phyloP scores from a whole-genome alignment of 1,140 invertebrate species.

The Portunus trituberculatus region DNA sequence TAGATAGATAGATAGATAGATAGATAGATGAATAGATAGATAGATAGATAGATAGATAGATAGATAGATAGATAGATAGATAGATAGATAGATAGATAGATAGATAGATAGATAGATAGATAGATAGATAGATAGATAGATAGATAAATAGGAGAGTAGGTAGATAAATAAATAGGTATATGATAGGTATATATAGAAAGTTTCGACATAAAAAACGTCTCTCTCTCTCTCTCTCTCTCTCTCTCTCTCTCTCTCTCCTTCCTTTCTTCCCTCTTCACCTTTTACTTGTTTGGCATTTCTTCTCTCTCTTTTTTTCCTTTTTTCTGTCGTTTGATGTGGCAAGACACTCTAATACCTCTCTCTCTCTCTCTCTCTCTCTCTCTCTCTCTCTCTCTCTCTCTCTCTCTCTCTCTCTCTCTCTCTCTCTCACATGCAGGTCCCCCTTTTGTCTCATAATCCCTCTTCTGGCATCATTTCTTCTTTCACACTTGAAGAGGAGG shows the following conservation, averaged over 20 bases:
- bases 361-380: conserved; percentile 1
- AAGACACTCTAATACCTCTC: neutral
- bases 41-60: too few species aligned
- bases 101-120: too few species aligned
- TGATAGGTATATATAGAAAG: too few species aligned
- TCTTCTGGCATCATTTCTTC: neutral
- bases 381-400: neutral
- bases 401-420: conserved; percentile 20
- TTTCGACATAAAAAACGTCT: neutral
- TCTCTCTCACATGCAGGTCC: neutral
- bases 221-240: conserved; percentile 20
- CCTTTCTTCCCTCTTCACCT: neutral
- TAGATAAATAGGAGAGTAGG: too few species aligned
- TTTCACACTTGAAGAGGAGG: neutral
- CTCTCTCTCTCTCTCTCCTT: neutral
- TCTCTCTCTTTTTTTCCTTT: neutral
- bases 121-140: too few species aligned
- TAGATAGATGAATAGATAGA: too few species aligned
- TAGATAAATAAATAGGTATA: too few species aligned
- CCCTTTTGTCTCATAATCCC: neutral
- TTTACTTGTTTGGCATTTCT: neutral
- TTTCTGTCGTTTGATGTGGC: neutral
- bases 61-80: too few species aligned
- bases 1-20: neutral
- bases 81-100: too few species aligned